Evolutionary conservation across 2,113 vertebrate genomes (phyloP).

Genomic region (Gallinago paraguaiae): DNA sequence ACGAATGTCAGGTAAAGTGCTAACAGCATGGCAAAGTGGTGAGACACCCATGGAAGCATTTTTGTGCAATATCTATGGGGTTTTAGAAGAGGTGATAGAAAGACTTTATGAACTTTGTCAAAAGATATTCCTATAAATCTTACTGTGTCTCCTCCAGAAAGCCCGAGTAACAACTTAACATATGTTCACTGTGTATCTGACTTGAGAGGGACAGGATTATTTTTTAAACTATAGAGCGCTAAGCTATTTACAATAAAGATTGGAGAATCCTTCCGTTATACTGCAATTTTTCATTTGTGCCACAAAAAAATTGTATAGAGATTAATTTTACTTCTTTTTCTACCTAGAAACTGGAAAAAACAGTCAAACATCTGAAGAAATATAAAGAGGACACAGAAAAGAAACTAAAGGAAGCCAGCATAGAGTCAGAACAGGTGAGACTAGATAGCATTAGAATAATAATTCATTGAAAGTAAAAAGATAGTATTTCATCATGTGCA

Average conservation of each 20-base stretch:
- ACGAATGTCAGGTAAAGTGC: conserved; percentile 53
- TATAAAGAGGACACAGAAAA: conserved; percentile 64
- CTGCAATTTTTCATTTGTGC: neutral
- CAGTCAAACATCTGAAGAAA: conserved; percentile 57
- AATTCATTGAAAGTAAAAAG: neutral
- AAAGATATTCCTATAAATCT: neutral
- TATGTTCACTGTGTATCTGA: neutral
- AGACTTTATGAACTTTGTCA: neutral
- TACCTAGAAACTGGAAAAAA: conserved; percentile 68
- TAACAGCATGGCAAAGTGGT: neutral
- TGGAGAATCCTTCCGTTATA: neutral
- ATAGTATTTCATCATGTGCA: neutral
- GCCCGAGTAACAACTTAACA: neutral
- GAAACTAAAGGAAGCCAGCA: conserved; percentile 70
- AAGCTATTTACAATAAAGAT: neutral
- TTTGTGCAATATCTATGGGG: neutral
- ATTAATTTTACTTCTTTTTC: neutral
- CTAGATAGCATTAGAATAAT: neutral
- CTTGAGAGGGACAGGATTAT: neutral
- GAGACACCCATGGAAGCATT: neutral
- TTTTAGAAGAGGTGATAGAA: neutral
- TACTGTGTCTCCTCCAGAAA: neutral
- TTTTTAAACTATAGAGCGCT: neutral
- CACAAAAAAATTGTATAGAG: neutral
- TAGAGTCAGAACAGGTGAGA: conserved; percentile 76